These are phyloP conservation scores for Acomys russatus DNA, from an alignment of 2,797 vertebrate species.

Conservation along the genomic window DNA sequence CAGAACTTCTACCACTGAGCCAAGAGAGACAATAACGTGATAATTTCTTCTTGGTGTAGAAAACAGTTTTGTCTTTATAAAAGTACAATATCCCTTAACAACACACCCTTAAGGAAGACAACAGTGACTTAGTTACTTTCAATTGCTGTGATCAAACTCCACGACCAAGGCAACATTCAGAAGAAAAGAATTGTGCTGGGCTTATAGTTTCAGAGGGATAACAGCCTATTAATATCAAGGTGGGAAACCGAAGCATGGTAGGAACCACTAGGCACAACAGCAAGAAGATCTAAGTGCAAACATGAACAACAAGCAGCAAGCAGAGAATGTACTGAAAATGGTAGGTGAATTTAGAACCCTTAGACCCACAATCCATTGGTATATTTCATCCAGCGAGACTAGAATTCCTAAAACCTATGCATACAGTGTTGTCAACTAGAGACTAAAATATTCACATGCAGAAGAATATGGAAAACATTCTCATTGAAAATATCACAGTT, in stretches of 20 bases:
- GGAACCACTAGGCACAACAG: not conserved
- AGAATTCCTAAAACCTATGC: not conserved
- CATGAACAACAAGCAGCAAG: not conserved
- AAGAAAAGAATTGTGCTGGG: not conserved
- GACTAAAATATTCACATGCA: not conserved
- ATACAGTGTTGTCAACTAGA: not conserved
- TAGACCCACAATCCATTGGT: not conserved
- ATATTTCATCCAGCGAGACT: not conserved
- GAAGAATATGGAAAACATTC: not conserved
- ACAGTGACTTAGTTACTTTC: not conserved
- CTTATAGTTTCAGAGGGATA: not conserved
- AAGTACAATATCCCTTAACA: not conserved
- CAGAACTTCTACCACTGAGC: not conserved
- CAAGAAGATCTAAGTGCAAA: not conserved
- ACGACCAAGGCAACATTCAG: not conserved
- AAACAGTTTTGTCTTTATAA: not conserved
- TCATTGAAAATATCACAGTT: not conserved
- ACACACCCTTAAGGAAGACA: not conserved
- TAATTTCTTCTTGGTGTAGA: conserved; percentile 52
- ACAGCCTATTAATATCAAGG: not conserved
- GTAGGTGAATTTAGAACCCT: too few species aligned
- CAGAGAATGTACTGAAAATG: not conserved
- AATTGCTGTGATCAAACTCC: not conserved
- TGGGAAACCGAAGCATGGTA: not conserved
- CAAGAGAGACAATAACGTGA: not conserved